These are phyloP conservation scores for Amphibalanus amphitrite DNA, from an alignment of 1,140 invertebrate genomes.

Conservation along the genomic window DNA sequence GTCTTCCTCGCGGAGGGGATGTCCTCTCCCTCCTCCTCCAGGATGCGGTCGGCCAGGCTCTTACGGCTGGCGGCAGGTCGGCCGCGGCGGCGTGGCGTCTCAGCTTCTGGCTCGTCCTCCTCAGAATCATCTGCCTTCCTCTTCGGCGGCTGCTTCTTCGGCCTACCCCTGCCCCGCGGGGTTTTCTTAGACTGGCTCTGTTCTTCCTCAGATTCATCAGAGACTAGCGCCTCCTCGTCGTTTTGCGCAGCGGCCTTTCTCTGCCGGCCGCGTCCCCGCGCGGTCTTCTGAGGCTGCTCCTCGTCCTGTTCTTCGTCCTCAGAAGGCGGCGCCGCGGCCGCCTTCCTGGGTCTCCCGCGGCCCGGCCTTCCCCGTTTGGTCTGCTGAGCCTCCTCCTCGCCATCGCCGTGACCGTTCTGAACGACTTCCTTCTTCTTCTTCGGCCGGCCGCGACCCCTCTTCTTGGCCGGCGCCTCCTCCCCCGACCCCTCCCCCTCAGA, in stretches of 20 bases:
- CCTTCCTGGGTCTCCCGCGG: too few relatives aligned
- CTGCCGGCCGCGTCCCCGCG: too few relatives aligned
- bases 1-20: neutral
- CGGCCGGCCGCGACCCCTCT: neutral
- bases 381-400: neutral
- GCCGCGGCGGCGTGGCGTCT: neutral
- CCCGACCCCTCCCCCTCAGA: neutral
- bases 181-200: neutral
- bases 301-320: neutral
- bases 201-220: neutral
- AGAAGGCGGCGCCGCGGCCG: too few relatives aligned
- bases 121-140: neutral
- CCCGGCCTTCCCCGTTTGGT: neutral
- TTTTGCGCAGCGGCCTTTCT: neutral
- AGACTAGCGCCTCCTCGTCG: neutral
- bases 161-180: too few relatives aligned
- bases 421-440: too few relatives aligned
- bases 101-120: neutral
- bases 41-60: too few relatives aligned
- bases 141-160: too few relatives aligned
- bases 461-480: neutral
- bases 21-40: neutral
- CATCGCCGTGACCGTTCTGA: neutral
- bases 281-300: neutral
- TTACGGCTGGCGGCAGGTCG: too few relatives aligned